Evolutionary conservation across 2,797 vertebrate genomes (phyloP), one percentile per base, ranked within the genome.

Genomic region (Lateolabrax maculatus): DNA sequence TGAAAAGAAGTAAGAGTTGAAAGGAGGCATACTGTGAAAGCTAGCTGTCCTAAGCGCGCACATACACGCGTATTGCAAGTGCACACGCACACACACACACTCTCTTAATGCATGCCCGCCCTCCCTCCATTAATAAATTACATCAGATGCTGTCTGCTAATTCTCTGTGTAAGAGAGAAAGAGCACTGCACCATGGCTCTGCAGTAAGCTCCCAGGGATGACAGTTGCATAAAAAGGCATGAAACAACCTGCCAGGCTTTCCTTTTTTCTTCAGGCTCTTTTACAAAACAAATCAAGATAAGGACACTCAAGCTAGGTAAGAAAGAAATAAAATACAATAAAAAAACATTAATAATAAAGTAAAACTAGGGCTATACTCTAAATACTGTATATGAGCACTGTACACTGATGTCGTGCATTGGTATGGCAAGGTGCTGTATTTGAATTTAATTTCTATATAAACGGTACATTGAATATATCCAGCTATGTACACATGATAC

Each of bases 161-260:
- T 85, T 93, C 83, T 72, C 80, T 8, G 69, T 80, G 81, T 84
- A 65, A 88, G 81, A 75, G 80, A 85, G 79, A 79, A 48, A 81
- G 75, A 84, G 80, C 79, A 83, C 87, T 91, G 87, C 90, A 82
- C 74, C 79, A 84, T 69, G 82, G 84, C 87, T 88, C 87, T 90
- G 88, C 85, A 89, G 92, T 88, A 86, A 91, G 89, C 80, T 92
- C 83, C 56, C 58, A 77, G 81, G 78, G 89, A 90, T 92, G 90
- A 89, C 90, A 88, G 90, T 90, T 90, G 81, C 84, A 92, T 88
- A 88, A 92, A 87, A 87, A 92, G 90, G 82, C 93, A 85, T 92
- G 90, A 93, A 93, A 92, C 87, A 84, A 92, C 92, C 84, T 92
- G 89, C 80, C 84, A 88, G 83, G 64, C 75, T 82, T 85, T 78